Evolutionary conservation across 2,888 invertebrate species (phyloP), one percentile per base, ranked within the genome.

Genomic region (Netelia inedita): DNA sequence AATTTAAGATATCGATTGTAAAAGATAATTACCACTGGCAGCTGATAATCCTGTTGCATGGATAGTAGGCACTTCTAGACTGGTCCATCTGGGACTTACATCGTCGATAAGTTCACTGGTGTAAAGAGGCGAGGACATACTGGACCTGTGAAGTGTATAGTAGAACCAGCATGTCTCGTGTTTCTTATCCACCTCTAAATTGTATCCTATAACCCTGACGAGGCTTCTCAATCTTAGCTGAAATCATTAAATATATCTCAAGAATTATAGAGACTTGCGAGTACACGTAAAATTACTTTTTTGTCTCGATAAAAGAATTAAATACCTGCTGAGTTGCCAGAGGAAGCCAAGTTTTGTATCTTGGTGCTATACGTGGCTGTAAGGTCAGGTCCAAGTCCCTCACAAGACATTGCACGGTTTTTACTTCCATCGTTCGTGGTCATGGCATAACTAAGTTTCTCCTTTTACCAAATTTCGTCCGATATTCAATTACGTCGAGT

Each of bases 121-220:
- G 90, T 97, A 98, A 91, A 98, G 96, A 0, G 98, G 97, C 6
- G 97, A 96, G 8, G 97, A 97, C 96, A 97, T 96, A 16, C 96
- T 96, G 2, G 97, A 96, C 88, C 96, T 95, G 91, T 98, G 98
- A 23, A 98, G 94, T 0, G 98, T 98, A 87, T 96, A 96, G 91
- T 97, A 98, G 92, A 96, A 96, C 88, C 95, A 96, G 90, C 95
- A 95, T 55, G 94, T 94, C 1, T 94, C 92, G 1, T 90, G 90
- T 73, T 95, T 94, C 88, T 93, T 93, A 90, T 95, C 94, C 1
- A 94, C 94, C 88, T 95, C 95, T 91, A 94, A 87, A 93, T 96
- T 96, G 89, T 96, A 95, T 84, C 95, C 96, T 88, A 96, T 94
- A 88, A 98, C 96, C 95, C 97, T 97, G 90, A 97, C 95, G 82